Percentiles rank a stretch among this genome's conserved stretches.
phyloP scores from a whole-genome alignment of 2,113 vertebrate genomes.

The Gopherus evgoodei region DNA sequence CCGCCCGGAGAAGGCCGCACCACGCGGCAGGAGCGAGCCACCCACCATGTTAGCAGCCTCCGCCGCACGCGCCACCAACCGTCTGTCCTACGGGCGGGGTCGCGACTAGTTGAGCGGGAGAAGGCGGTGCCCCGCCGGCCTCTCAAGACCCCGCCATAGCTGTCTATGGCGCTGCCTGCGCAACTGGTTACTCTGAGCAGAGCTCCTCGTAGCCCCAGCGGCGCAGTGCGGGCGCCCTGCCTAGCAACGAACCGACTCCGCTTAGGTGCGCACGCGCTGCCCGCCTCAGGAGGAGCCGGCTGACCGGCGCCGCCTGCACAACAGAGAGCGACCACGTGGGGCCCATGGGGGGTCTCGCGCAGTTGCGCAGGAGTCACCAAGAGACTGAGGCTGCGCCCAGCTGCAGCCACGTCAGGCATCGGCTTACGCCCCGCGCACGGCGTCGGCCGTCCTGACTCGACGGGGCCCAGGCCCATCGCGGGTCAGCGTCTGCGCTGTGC shows the following conservation, averaged over 20 bases:
- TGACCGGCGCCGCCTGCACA: rapidly evolving
- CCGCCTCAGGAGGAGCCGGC: rapidly evolving
- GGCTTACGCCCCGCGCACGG: too few relatives aligned
- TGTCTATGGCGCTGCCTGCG: neutral
- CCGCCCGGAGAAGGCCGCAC: too few relatives aligned
- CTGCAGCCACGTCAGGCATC: neutral
- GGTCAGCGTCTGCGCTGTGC: too few relatives aligned
- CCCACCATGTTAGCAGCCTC: constrained; percentile 9
- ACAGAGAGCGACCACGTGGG: neutral
- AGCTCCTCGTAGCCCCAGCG: too few relatives aligned
- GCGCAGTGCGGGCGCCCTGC: neutral
- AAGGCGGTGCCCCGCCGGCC: neutral
- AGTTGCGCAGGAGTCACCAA: neutral
- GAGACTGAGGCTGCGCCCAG: neutral
- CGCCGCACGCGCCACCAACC: neutral
- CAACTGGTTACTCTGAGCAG: neutral
- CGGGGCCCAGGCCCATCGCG: too few relatives aligned
- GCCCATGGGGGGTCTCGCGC: neutral
- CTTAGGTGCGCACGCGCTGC: neutral
- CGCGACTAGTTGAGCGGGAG: too few relatives aligned
- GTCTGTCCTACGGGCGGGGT: neutral
- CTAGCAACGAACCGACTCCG: neutral
- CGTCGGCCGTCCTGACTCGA: neutral
- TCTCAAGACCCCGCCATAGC: neutral
- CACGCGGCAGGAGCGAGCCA: too few relatives aligned